Evolutionary conservation across 2,797 vertebrate genomes (phyloP), one percentile per base, ranked within the genome.

Genomic region (Parambassis ranga): DNA sequence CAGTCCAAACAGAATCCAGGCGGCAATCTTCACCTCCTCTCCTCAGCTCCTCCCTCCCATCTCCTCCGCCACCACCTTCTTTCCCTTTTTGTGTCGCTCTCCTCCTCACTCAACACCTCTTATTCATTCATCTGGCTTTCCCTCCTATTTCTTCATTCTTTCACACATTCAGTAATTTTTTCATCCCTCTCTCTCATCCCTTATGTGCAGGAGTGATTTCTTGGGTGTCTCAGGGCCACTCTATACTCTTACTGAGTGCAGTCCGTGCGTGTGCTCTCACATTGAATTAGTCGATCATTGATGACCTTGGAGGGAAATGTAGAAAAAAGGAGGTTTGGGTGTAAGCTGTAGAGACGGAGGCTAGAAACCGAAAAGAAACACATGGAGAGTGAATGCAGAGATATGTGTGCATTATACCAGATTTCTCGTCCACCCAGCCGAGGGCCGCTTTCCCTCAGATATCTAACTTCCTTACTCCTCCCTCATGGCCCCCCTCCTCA

Each of bases 251-350:
- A n/a, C 60, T 10, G 23, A 14, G 8, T 10, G 19, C 6, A 22
- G 20, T 22, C 58, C 10, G 11, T 10, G 28, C 61, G 36, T 31
- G 53, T 22, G 77, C 61, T 48, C 63, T 35, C 28, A 42, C 50
- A 14, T 27, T 11, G 47, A 73, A 19, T 68, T 22, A 67, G 47
- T 56, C 5, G 27, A 10, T 77, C 22, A 27, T 37, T 60, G 58
- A 38, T 82, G 85, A 89, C 84, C 88, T 87, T 90, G 84, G 68
- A 52, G 41, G 36, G 52, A 63, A 39, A 28, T 20, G 49, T 46
- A 33, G 55, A 30, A 3, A 30, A 3, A 62, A 19, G 43, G 38
- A 33, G 57, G 28, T 35, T 62, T 20, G 44, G 44, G 28, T 39
- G 27, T 28, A 15, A 16, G 30, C 27, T 24, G 48, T 27, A 41